phyloP scores from a whole-genome alignment of 2,888 invertebrate species.

The Willowsia nigromaculata region DNA sequence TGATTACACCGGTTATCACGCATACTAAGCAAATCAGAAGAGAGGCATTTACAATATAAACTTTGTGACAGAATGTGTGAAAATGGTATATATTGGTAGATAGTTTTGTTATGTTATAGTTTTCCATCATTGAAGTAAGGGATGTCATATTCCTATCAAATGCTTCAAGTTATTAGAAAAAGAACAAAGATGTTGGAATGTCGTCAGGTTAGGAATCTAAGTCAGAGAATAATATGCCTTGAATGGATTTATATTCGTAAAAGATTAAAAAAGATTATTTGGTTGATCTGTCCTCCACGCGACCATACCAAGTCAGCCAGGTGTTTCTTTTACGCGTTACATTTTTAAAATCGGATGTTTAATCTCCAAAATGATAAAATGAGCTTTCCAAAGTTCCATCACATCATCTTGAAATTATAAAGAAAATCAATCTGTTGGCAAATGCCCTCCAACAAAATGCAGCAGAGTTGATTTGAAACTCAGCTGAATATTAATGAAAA shows the following conservation, averaged over 20 bases:
- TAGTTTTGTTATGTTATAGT: no score
- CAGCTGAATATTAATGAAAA: conserved; percentile 15
- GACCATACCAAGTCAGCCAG: not conserved
- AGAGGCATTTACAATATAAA: conserved; percentile 21
- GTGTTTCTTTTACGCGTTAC: not conserved
- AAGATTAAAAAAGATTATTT: not conserved
- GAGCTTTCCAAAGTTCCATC: conserved; percentile 43
- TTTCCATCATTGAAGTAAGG: no score
- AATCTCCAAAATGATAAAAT: not conserved
- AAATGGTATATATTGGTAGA: no score
- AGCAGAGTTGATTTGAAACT: not conserved
- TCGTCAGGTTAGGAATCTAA: not conserved
- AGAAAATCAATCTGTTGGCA: not conserved
- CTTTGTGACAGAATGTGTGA: no score
- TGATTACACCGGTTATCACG: not conserved
- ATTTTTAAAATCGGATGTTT: not conserved
- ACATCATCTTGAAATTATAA: conserved; percentile 39
- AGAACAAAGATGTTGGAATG: not conserved
- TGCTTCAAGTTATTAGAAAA: not conserved
- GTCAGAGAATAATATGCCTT: conserved; percentile 3
- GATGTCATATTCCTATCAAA: no score
- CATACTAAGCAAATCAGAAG: no score
- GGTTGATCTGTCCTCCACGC: not conserved
- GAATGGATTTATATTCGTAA: not conserved
- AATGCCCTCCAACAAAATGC: conserved; percentile 10